These are phyloP conservation scores for Chaenodraco wilsoni DNA, from an alignment of 2,797 vertebrate genomes.

Conservation along the genomic window DNA sequence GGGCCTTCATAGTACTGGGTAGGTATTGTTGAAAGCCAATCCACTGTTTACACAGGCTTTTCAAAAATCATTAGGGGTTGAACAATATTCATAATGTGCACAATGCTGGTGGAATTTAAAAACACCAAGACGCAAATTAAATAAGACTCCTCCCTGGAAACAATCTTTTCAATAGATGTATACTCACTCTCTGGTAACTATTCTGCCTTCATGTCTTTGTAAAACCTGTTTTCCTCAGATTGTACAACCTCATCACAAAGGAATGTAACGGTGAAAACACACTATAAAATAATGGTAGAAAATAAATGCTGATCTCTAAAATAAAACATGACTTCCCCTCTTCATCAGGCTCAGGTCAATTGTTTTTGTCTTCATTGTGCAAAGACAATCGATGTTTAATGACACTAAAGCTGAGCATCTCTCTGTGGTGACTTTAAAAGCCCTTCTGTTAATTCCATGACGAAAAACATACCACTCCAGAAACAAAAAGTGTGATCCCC, in stretches of 20 bases:
- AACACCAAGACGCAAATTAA: conserved; percentile 47
- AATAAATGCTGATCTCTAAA: not conserved
- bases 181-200: not conserved
- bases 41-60: conserved; percentile 73
- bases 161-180: conserved; percentile 1
- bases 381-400: conserved; percentile 37
- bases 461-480: conserved; percentile 67
- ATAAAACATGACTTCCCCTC: not conserved
- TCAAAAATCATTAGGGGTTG: conserved; percentile 65
- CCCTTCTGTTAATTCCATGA: conserved; percentile 55
- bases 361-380: conserved; percentile 13
- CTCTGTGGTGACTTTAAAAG: conserved; percentile 43
- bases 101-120: conserved; percentile 50
- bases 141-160: conserved; percentile 50
- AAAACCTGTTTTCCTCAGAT: not conserved
- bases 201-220: not conserved
- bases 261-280: conserved; percentile 9
- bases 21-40: conserved; percentile 75
- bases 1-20: conserved; percentile 74
- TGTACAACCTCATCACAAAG: conserved; percentile 11
- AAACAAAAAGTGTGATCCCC: conserved; percentile 65
- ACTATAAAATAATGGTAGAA: conserved; percentile 4
- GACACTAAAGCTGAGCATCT: conserved; percentile 15
- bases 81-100: conserved; percentile 57
- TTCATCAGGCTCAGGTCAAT: conserved; percentile 21